Evolutionary conservation across 2,113 vertebrate genomes (phyloP).

Genomic region (Aldabrachelys gigantea): DNA sequence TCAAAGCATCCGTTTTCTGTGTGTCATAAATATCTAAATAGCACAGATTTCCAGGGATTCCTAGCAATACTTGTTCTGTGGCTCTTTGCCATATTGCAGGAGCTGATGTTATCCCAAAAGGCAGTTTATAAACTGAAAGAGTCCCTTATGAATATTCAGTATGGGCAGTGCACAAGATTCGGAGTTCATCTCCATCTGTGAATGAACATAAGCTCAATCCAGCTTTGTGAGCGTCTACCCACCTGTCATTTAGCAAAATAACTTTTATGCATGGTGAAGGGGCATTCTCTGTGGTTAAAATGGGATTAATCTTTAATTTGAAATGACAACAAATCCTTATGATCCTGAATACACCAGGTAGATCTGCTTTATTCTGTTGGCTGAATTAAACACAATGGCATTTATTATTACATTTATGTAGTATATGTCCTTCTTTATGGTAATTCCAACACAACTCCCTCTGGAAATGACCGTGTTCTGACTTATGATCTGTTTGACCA

Average conservation of each 20-base stretch:
- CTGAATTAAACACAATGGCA: neutral
- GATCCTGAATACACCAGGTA: neutral
- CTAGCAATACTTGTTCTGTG: neutral
- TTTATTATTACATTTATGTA: neutral
- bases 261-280: neutral
- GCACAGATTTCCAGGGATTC: neutral
- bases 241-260: neutral
- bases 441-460: neutral
- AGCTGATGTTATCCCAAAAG: neutral
- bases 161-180: neutral
- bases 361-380: neutral
- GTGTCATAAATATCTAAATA: slow-evolving; percentile 6
- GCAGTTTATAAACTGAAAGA: neutral
- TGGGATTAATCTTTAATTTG: neutral
- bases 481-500: neutral
- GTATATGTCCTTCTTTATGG: neutral
- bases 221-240: neutral
- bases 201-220: slow-evolving; percentile 1
- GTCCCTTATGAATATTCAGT: neutral
- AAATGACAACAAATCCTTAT: neutral
- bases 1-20: neutral
- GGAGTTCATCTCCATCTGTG: neutral
- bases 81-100: neutral
- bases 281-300: neutral
- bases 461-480: neutral